Evolutionary conservation across 2,113 vertebrate species (phyloP), one percentile per base, ranked within the genome.

Genomic region (Petroica traversi): DNA sequence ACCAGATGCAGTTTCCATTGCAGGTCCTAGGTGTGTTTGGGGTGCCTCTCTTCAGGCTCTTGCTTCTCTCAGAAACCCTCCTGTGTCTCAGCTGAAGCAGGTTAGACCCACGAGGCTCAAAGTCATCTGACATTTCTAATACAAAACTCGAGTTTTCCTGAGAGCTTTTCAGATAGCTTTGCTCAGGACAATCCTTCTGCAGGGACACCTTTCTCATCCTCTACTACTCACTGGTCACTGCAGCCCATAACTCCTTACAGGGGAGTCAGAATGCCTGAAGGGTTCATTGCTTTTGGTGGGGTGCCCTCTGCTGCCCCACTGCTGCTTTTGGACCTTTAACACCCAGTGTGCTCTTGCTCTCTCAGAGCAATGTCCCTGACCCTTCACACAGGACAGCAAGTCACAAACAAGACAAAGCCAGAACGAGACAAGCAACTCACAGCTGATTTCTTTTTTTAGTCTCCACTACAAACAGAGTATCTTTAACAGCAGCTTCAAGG

Each of bases 361-460:
- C 0, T 4, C 20, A 55, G 24, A 84, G 13, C 19, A 82, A 73
- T 7, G 17, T 17, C 23, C 31, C 20, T 19, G 8, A 38, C 43
- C 28, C n/a, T 48, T 79, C 0, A 0, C 33, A 52, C 7, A 71
- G 24, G 29, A 49, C 20, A 62, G 18, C 2, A 14, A 41, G 25
- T 38, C 3, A 5, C n/a, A 88, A 94, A 23, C 17, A 67, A 41
- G 38, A 3, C 38, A 61, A 62, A 92, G 62, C 7, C 13, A 49
- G 23, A 71, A 48, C 23, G 75, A 46, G 25, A 48, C 79, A 28
- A 3, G 14, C 51, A 85, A 67, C 28, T 87, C 55, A 73, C 29
- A 62, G 34, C 14, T 41, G 33, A n/a, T 66, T 31, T 69, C 3
- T 61, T 22, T 77, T 69, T 89, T 52, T 19, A 22, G 15, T 62